Base-by-base conservation (phyloP, 2,797 vertebrate genomes). In the Neomorphus geoffroyi region DNA sequence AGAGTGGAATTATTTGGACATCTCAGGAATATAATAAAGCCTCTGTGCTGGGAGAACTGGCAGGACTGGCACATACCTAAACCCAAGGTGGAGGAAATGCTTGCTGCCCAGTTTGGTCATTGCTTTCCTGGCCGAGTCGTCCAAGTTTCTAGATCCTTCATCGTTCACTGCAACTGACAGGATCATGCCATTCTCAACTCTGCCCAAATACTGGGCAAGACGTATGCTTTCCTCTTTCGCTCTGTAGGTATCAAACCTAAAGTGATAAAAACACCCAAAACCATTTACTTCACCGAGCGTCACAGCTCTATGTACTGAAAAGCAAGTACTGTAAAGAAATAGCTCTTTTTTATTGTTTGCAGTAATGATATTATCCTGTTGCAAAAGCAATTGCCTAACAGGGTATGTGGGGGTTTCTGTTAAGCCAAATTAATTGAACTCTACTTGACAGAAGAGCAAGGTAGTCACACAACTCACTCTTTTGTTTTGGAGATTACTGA, bases 191-290 rank as follows among this genome's bases (percentile, higher is more conserved):
- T 96, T 88, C 0, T 97, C 97, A 80, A 99, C 98, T 0, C 89
- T 86, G 6, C 98, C 98, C 96, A 99, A 92, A 33, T 99, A 99
- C 88, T 98, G 98, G n/a, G 98, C 98, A 79, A 99, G 98, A 4
- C 99, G 98, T 10, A 96, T 91, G 22, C 99, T 99, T 96, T 99
- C 99, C 16, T 98, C 98, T 96, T 98, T 98, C 91, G 98, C 98
- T 77, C 98, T 98, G 79, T 99, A 99, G 7, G 99, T 99, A 96
- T 99, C 99, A 91, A 99, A 99, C 96, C 99, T 99, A 73, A 37
- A 92, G 57, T 37, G 67, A 58, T 23, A 70, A 79, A 79, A 24
- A 11, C 18, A 48, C 8, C 10, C 13, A 0, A 39, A 61, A 77
- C 3, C 18, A 15, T 56, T 61, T 58, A 39, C 64, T 64, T 64